Evolutionary conservation across 2,113 vertebrate genomes (phyloP).

Genomic region (Ailurus styani): DNA sequence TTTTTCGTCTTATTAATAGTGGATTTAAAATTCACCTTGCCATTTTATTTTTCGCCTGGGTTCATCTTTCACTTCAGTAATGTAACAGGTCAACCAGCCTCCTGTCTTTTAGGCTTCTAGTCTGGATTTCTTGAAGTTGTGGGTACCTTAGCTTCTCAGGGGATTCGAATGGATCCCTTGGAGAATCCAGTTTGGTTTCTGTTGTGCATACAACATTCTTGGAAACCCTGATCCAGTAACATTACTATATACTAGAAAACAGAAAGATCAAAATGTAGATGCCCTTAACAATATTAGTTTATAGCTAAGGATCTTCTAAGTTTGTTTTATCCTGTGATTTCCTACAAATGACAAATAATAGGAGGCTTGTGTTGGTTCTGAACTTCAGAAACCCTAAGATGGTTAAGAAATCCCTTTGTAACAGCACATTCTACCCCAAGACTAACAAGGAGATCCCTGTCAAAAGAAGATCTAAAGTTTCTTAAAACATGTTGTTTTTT

Average conservation of each 20-base stretch:
- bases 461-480: neutral
- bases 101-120: neutral
- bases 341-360: neutral
- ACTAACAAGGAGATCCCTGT: neutral
- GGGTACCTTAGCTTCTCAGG: neutral
- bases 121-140: neutral
- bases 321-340: neutral
- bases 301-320: neutral
- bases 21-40: neutral
- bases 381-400: neutral
- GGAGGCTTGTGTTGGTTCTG: neutral
- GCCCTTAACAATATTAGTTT: neutral
- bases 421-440: neutral
- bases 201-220: neutral
- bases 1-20: neutral
- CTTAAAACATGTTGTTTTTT: neutral
- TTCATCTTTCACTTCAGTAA: neutral
- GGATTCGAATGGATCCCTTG: neutral
- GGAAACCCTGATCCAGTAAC: neutral
- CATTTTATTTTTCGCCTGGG: neutral
- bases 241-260: neutral
- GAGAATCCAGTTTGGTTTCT: neutral
- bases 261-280: neutral
- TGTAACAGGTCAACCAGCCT: neutral
- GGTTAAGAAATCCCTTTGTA: neutral